A percentile compares a stretch with the other conserved stretches of the same genome.
Conservation (phyloP, 23 tunicate species). For the Halocynthia roretzi region DNA sequence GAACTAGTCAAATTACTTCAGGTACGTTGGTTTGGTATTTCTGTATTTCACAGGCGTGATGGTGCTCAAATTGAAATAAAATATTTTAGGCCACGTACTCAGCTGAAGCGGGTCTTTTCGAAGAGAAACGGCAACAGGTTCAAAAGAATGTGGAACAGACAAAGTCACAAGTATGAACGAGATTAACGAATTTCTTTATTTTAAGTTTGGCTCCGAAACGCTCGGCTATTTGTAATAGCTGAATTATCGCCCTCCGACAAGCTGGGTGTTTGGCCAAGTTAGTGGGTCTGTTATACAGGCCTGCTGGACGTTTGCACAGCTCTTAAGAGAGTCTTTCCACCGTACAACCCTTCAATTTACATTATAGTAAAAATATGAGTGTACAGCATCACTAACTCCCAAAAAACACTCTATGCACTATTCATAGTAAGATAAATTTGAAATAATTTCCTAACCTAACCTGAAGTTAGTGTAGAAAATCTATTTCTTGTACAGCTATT, state of each 20-base stretch:
- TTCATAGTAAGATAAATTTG: too few relatives aligned
- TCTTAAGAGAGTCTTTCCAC: too few relatives aligned
- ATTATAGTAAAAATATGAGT: too few relatives aligned
- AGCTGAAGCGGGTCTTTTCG: slow-evolving; percentile 66
- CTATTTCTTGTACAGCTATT: too few relatives aligned
- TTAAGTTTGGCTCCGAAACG: too few relatives aligned
- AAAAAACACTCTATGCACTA: too few relatives aligned
- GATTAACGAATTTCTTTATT: neutral
- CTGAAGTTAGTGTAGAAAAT: too few relatives aligned
- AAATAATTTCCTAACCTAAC: too few relatives aligned
- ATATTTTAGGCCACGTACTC: slow-evolving; percentile 41
- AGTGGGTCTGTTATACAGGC: neutral
- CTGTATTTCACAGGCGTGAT: neutral
- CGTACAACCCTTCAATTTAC: too few relatives aligned
- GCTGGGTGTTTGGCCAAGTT: neutral
- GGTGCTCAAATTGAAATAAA: neutral
- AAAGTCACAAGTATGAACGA: slow-evolving; percentile 40
- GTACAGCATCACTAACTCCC: too few relatives aligned
- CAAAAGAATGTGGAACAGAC: slow-evolving; percentile 74
- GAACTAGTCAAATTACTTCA: slow-evolving; percentile 13
- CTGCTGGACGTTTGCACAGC: too few relatives aligned
- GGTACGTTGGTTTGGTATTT: slow-evolving; percentile 2
- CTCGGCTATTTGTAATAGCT: neutral
- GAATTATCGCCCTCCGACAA: neutral
- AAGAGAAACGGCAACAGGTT: slow-evolving; percentile 46